Percentiles rank a stretch among this genome's conserved stretches.
Conservation (phyloP, 2,113 vertebrate species). For the Ranitomeya imitator region DNA sequence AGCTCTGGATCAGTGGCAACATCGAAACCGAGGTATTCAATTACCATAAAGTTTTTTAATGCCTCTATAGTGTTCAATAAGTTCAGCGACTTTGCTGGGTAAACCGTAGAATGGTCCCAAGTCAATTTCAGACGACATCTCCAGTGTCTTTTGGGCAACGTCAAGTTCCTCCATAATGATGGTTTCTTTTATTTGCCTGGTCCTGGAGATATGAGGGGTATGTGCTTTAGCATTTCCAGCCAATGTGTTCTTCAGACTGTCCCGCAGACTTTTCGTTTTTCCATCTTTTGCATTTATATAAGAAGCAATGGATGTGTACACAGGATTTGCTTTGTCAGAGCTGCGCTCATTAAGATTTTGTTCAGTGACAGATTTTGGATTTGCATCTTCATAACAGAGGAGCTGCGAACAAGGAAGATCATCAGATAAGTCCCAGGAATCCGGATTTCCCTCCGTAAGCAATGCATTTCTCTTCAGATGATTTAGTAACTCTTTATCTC, state of each 20-base stretch:
- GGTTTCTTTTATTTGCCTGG: conserved; percentile 77
- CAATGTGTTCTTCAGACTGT: conserved; percentile 87
- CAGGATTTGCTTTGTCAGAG: neutral
- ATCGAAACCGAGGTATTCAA: neutral
- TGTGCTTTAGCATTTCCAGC: conserved; percentile 82
- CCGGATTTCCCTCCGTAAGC: neutral
- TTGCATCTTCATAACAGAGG: neutral
- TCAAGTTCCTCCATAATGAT: conserved; percentile 83
- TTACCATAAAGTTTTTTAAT: conserved; percentile 92
- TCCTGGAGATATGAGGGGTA: conserved; percentile 72
- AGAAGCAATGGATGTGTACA: neutral
- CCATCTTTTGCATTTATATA: conserved; percentile 26
- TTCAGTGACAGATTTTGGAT: neutral
- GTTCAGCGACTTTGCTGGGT: conserved; percentile 89
- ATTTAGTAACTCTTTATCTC: neutral
- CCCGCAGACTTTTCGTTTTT: conserved; percentile 78
- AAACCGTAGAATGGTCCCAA: conserved; percentile 94
- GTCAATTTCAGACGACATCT: conserved; percentile 73
- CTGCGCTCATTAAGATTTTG: neutral
- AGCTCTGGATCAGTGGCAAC: neutral
- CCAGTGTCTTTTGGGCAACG: conserved; percentile 77
- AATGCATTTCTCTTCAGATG: neutral
- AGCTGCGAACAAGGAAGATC: conserved; percentile 80
- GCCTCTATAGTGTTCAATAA: conserved; percentile 80
- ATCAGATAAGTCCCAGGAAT: conserved; percentile 61